Percentiles rank a stretch among this genome's conserved stretches.
Conservation (phyloP, 2,888 invertebrate species). For the Ormia ochracea region DNA sequence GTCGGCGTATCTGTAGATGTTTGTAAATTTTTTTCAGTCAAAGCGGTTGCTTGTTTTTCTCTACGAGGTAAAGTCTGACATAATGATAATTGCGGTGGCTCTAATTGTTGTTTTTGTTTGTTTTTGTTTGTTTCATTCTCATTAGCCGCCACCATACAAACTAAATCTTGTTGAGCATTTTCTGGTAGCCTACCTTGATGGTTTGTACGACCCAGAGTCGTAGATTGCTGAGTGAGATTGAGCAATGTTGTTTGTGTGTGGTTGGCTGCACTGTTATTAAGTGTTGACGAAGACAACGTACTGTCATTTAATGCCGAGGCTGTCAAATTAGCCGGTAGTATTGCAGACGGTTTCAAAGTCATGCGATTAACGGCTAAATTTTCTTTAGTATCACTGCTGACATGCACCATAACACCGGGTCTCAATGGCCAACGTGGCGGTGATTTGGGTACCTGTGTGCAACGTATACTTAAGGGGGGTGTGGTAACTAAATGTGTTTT, state of each 20-base stretch:
- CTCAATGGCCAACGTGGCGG: conserved; percentile 87
- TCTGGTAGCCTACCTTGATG: conserved; percentile 35
- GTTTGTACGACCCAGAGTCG: conserved; percentile 56
- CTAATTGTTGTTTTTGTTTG: no score
- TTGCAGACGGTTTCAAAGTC: conserved; percentile 67
- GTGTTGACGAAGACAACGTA: conserved; percentile 57
- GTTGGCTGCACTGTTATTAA: conserved; percentile 51
- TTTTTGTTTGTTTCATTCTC: conserved; percentile 41
- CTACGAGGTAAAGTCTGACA: conserved; percentile 45
- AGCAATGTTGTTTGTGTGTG: conserved; percentile 63
- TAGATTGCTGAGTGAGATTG: conserved; percentile 53
- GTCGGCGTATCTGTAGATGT: conserved; percentile 11
- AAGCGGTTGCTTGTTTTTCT: conserved; percentile 23
- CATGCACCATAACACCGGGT: conserved; percentile 91
- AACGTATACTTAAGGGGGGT: conserved; percentile 58
- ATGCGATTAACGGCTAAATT: conserved; percentile 80
- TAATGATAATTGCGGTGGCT: conserved; percentile 46
- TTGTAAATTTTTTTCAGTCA: conserved; percentile 22
- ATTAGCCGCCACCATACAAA: conserved; percentile 49
- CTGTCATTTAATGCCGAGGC: conserved; percentile 62
- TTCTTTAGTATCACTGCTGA: conserved; percentile 85
- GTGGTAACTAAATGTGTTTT: conserved; percentile 45
- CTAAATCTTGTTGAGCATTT: conserved; percentile 34
- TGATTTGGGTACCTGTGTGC: conserved; percentile 73
- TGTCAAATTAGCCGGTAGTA: conserved; percentile 64